A percentile compares a stretch with the other conserved stretches of the same genome.
phyloP scores from a whole-genome alignment of 30 jellyfish, hydroid and myxozoan genomes.

The Pelagia noctiluca region DNA sequence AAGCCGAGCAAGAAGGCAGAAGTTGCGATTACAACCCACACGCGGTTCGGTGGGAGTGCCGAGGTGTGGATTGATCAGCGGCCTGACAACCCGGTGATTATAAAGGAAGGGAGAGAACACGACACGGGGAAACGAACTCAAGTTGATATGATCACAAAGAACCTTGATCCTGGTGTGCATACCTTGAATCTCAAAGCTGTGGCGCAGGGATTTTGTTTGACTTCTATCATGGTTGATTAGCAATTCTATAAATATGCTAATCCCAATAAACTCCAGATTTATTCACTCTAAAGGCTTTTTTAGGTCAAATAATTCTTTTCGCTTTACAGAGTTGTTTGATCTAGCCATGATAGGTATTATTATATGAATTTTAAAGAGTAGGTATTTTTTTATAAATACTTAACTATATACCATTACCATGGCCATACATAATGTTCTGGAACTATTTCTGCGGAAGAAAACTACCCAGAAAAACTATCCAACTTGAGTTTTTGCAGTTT shows the following conservation, averaged over 20 bases:
- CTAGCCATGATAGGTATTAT: no score
- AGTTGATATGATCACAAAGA: constrained; percentile 85
- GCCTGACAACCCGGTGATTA: constrained; percentile 67
- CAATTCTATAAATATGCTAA: not conserved
- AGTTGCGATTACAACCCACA: constrained; percentile 92
- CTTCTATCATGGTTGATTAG: constrained; percentile 86
- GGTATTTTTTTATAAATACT: no score
- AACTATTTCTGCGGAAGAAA: no score
- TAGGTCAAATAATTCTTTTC: no score
- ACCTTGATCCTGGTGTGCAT: constrained; percentile 91
- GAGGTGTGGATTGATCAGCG: constrained; percentile 93
- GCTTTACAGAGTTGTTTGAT: no score
- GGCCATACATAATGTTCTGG: no score
- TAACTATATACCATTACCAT: no score
- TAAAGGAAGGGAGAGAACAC: constrained; percentile 90
- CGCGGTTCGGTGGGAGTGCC: constrained; percentile 97
- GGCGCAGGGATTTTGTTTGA: constrained; percentile 85
- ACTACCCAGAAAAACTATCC: no score
- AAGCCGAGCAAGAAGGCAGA: constrained; percentile 46
- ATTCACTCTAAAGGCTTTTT: not conserved
- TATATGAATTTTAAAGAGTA: no score
- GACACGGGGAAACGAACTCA: constrained; percentile 98
- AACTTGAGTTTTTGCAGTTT: no score
- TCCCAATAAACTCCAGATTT: no score
- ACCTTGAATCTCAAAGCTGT: constrained; percentile 72